Evolutionary conservation across 2,113 vertebrate species (phyloP).

Genomic region (Hassar affinis): DNA sequence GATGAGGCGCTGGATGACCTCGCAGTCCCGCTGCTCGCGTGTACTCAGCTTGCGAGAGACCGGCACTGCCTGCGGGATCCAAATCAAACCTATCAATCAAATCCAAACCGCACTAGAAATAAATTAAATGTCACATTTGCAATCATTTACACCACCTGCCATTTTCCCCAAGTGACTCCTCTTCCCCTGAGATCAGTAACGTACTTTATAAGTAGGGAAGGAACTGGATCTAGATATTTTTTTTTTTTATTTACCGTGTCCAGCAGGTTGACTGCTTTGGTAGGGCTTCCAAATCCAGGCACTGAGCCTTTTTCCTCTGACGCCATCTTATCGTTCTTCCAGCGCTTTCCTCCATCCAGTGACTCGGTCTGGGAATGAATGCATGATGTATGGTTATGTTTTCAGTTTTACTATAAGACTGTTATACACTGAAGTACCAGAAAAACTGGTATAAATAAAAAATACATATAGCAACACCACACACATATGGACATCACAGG

Average conservation of each 20-base stretch:
- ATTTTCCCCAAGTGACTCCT: not conserved
- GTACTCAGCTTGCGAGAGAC: slow-evolving; percentile 70
- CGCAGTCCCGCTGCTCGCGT: slow-evolving; percentile 78
- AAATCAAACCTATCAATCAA: not conserved
- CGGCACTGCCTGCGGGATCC: slow-evolving; percentile 67
- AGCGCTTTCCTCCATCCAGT: slow-evolving; percentile 69
- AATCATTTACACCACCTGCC: not conserved
- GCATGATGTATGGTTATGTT: not conserved
- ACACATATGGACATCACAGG: too few relatives aligned
- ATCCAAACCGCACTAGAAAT: not conserved
- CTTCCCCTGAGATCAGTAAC: not conserved
- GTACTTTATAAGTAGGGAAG: not conserved
- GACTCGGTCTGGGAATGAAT: slow-evolving; percentile 63
- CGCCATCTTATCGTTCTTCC: slow-evolving; percentile 72
- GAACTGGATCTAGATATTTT: not conserved
- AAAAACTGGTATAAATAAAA: too few relatives aligned
- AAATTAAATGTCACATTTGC: not conserved
- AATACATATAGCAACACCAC: too few relatives aligned
- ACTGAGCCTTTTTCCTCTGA: slow-evolving; percentile 51
- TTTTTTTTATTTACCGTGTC: slow-evolving; percentile 71
- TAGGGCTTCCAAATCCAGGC: slow-evolving; percentile 68
- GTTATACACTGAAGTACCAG: too few relatives aligned
- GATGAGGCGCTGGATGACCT: slow-evolving; percentile 81
- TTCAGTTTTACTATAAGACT: not conserved
- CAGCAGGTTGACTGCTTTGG: slow-evolving; percentile 77